phyloP scores from a whole-genome alignment of 2,797 vertebrate species.

The Tenualosa ilisha region DNA sequence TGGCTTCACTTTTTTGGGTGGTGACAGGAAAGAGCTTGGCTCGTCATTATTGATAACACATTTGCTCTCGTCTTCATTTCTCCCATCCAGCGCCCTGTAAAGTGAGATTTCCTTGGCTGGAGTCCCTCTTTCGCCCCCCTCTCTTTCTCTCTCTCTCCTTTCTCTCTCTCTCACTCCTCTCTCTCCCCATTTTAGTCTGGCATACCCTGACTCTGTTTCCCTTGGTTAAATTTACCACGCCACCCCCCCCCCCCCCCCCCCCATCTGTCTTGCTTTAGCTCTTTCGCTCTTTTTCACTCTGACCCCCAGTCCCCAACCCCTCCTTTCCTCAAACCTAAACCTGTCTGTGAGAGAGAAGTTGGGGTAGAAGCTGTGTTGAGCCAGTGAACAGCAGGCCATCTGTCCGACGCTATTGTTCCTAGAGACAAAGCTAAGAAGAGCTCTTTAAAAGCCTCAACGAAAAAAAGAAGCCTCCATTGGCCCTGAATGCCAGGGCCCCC shows the following conservation, averaged over 20 bases:
- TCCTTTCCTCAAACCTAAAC: not conserved
- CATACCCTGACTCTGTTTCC: not conserved
- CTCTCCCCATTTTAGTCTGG: not conserved
- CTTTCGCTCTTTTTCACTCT: not conserved
- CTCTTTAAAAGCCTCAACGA: slow-evolving; percentile 7
- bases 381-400: slow-evolving; percentile 53
- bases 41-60: not conserved
- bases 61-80: not conserved
- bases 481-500: not conserved
- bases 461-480: not conserved
- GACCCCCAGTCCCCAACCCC: not conserved
- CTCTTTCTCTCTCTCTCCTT: not conserved
- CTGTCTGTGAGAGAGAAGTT: not conserved
- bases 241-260: not conserved
- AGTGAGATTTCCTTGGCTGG: slow-evolving; percentile 3
- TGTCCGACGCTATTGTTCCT: slow-evolving; percentile 55
- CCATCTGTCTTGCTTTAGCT: not conserved
- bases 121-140: not conserved
- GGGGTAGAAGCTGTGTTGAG: slow-evolving; percentile 25
- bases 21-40: not conserved
- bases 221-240: not conserved
- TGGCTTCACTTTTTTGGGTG: not conserved
- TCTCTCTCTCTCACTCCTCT: not conserved
- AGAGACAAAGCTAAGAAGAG: slow-evolving; percentile 38
- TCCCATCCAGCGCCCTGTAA: not conserved